Percentiles rank a stretch among this genome's conserved stretches.
phyloP scores from a whole-genome alignment of 2,797 vertebrate species.

The Selene dorsalis region DNA sequence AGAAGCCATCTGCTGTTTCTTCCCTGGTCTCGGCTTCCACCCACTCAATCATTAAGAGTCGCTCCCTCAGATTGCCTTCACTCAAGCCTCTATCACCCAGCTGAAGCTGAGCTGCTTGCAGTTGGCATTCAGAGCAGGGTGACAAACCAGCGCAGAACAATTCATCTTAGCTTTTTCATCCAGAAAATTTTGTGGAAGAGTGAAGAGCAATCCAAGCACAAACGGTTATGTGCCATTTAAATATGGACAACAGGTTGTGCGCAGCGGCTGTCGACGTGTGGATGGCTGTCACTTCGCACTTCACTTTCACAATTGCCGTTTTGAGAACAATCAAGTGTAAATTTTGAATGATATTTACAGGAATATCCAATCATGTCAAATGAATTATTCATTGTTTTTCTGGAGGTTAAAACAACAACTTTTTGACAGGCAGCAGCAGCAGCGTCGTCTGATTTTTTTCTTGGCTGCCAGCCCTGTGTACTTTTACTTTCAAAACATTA shows the following conservation, averaged over 20 bases:
- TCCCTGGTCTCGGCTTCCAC: slow-evolving; percentile 77
- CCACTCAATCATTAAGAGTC: slow-evolving; percentile 80
- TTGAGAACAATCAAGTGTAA: not conserved
- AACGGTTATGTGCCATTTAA: slow-evolving; percentile 41
- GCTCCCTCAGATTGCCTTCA: slow-evolving; percentile 73
- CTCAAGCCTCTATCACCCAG: slow-evolving; percentile 74
- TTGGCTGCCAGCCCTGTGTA: slow-evolving; percentile 2
- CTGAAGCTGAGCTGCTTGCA: slow-evolving; percentile 69
- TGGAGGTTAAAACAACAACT: slow-evolving; percentile 23
- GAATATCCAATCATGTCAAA: slow-evolving; percentile 1
- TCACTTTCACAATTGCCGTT: slow-evolving; percentile 18
- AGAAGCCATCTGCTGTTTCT: slow-evolving; percentile 80
- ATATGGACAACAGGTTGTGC: slow-evolving; percentile 52
- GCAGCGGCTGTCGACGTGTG: slow-evolving; percentile 15
- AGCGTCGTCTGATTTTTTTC: not conserved
- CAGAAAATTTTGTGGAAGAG: slow-evolving; percentile 60
- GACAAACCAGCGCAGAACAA: slow-evolving; percentile 63
- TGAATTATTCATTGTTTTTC: slow-evolving; percentile 12
- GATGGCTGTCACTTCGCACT: slow-evolving; percentile 11
- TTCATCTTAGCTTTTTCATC: slow-evolving; percentile 73
- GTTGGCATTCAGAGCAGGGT: slow-evolving; percentile 69
- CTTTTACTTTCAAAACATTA: slow-evolving; percentile 39
- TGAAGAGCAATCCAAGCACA: slow-evolving; percentile 55
- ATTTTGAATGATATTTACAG: slow-evolving; percentile 26
- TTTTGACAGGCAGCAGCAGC: slow-evolving; percentile 19